Base-by-base conservation (phyloP, 1,140 invertebrate genomes). In the Anoplophora glabripennis region DNA sequence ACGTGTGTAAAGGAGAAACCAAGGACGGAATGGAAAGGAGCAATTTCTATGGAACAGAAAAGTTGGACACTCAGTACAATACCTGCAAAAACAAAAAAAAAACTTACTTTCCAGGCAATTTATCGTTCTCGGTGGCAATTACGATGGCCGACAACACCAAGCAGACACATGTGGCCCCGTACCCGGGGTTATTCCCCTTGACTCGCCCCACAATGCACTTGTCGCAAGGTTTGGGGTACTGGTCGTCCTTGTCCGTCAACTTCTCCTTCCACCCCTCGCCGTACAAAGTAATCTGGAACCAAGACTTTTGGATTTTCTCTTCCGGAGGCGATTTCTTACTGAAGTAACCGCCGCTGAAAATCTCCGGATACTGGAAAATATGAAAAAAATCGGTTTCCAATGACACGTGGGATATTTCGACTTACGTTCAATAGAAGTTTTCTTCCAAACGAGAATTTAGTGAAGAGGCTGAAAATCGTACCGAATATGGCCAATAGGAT, bases 201-300 rank as follows among this genome's bases (percentile, higher is more conserved):
- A 87, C 79, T 78, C 79, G 84, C 0, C 84, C 87, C 35, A 84
- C 80, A 18, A 93, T 74, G 34, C 77, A 82, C 70, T 89, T 90
- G 52, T 86, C 83, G 3, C 89, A 86, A 42, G 80, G 73, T 3
- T 78, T 75, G 1, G 74, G 76, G 61, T 87, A 84, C 41, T 86
- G 73, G 66, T 87, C 85, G 1, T 80, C 78, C 34, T 80, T 75
- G 59, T 87, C 83, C 7, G 78, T 61, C 37, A 85, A 71, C 57
- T 85, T 83, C 44, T 85, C 84, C 56, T 83, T 83, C 90, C 92
- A 96, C 0, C 94, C 94, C 46, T 81, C 74, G 0, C 88, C 92
- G 67, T 85, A 77, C 54, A 95, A 81, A 14, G 81, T 86, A 57
- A 92, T 78, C 7, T 76, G 79, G 67, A 92, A 92, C 18, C 76